Conservation (phyloP, 2,797 vertebrate genomes). For the Cuniculus paca region DNA sequence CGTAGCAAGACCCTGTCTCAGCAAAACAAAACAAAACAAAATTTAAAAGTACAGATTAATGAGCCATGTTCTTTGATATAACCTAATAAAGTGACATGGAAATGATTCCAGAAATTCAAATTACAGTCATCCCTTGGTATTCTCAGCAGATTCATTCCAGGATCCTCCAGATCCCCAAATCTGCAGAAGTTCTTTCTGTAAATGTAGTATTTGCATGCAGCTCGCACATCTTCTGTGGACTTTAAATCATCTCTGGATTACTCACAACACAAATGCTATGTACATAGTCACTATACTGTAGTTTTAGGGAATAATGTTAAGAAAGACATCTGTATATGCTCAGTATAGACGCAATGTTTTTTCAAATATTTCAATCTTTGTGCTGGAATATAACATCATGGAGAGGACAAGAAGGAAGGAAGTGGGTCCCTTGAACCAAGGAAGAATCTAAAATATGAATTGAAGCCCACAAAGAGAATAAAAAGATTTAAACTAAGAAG, state of each 20-base stretch:
- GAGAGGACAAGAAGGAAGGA: too few species aligned
- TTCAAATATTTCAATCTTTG: background rate
- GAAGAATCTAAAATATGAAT: too few species aligned
- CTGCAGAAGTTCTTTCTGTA: background rate
- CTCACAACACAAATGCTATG: background rate
- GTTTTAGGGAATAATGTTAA: background rate
- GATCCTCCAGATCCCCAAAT: background rate
- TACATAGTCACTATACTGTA: background rate
- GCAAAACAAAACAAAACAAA: background rate
- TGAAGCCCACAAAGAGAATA: too few species aligned
- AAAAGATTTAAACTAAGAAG: too few species aligned
- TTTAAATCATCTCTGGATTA: background rate
- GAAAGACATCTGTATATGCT: background rate
- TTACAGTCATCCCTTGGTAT: background rate
- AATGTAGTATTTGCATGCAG: background rate
- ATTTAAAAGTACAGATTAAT: background rate
- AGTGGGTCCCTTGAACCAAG: too few species aligned
- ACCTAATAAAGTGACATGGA: background rate
- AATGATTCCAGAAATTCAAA: background rate
- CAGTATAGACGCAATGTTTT: background rate
- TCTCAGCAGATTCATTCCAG: background rate
- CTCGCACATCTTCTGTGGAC: background rate
- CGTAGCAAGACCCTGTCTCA: background rate
- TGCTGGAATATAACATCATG: too few species aligned
- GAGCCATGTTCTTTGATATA: background rate